Evolutionary conservation across 1,140 invertebrate genomes (phyloP), one percentile per base, ranked within the genome.

Genomic region (Cecropterus lyciades): DNA sequence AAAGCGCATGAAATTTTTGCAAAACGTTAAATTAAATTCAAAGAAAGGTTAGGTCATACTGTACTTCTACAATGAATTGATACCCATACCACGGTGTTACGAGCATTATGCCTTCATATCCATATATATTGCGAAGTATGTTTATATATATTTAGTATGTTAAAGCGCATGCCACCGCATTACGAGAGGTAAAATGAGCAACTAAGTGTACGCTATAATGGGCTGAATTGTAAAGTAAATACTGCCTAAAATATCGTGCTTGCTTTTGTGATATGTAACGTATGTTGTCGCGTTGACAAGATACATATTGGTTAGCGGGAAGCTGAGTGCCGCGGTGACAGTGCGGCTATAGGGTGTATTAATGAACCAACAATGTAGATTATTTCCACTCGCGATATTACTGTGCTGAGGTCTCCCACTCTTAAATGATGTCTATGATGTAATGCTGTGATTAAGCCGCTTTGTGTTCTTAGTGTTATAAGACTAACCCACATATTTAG

Each of bases 311-410:
- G 49, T 52, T 52, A 53, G 51, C 30, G 51, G 30, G 40, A 37
- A 40, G 14, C 51, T 53, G 14, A 40, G 30, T 37, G 48, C 0
- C 6, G 30, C 51, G 30, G 51, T 40, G 51, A 17, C 30, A 37
- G 15, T 8, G 33, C 30, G 15, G 51, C 10, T 17, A 43, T 14
- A 14, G 40, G 1, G 40, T 6, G 40, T 43, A 14, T 53, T 53
- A 53, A 53, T 53, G 51, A 53, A 53, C 30, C 30, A 17, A 53
- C 51, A 53, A 53, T 53, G 51, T 10, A 53, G 51, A 53, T 53
- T 53, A 53, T 53, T 53, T 37, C 7, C 51, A 40, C 20, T 51
- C 46, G n/a, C 20, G 48, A 51, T 51, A 51, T 51, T 27, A 17
- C 20, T 27, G 13, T 27, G 24, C 20, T 51, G 20, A 14, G 24